Conservation (phyloP, 2,888 invertebrate genomes). For the Erebia palarica region DNA sequence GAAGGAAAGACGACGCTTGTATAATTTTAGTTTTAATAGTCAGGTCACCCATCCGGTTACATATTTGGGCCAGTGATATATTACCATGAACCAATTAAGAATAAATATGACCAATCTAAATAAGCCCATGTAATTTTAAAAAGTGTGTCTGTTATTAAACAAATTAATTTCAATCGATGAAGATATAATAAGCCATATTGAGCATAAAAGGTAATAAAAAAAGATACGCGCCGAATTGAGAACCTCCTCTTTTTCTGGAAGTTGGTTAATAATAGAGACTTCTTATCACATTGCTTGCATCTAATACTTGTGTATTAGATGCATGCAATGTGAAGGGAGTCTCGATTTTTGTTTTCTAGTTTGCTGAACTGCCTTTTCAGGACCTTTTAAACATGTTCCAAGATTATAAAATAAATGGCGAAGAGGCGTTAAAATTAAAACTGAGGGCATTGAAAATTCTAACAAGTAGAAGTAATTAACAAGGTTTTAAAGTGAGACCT, state of each 20-base stretch:
- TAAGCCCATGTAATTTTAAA: not conserved
- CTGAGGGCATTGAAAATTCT: not conserved
- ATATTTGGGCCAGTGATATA: constrained; percentile 15
- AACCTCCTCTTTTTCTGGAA: no score
- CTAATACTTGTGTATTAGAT: no score
- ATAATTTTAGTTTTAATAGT: constrained; percentile 18
- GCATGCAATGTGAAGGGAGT: no score
- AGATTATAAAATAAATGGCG: not conserved
- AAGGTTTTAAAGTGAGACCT: not conserved
- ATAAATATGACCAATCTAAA: no score
- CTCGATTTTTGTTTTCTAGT: no score
- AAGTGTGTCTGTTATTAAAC: no score
- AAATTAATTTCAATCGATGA: no score
- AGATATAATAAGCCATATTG: no score
- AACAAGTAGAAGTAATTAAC: not conserved
- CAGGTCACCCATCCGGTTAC: constrained; percentile 14
- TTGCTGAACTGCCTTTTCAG: not conserved
- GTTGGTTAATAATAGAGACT: no score
- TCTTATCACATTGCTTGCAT: not conserved
- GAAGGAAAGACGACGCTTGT: constrained; percentile 7
- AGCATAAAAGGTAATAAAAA: no score
- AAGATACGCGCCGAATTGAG: no score
- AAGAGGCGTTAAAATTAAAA: not conserved
- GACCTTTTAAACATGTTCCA: not conserved
- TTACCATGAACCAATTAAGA: not conserved